Conservation (phyloP, 2,888 invertebrate genomes). For the Amphimallon solstitiale region DNA sequence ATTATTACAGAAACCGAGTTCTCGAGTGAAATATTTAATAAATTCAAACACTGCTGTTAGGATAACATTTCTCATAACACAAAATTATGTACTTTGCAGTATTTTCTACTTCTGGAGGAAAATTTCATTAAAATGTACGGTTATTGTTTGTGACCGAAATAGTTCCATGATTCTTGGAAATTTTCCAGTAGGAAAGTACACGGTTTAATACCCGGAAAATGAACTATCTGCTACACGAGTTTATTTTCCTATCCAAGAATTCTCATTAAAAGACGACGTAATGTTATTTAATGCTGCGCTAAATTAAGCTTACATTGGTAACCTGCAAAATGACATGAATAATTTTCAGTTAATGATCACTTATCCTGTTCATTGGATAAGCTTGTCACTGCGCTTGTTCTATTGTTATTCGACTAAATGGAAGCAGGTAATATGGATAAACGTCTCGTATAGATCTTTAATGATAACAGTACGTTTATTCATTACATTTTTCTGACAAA, state of each 20-base stretch:
- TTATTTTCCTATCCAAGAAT: slow-evolving; percentile 11
- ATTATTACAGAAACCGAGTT: no score
- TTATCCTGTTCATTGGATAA: slow-evolving; percentile 12
- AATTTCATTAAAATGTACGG: slow-evolving; percentile 4
- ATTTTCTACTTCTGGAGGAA: not conserved
- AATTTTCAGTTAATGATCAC: slow-evolving; percentile 10
- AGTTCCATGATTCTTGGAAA: slow-evolving; percentile 10
- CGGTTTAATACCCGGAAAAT: slow-evolving; percentile 9
- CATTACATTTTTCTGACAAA: no score
- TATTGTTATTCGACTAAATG: slow-evolving; percentile 5
- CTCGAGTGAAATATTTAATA: no score
- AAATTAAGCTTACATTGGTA: not conserved
- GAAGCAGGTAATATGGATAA: not conserved
- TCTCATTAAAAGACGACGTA: slow-evolving; percentile 10
- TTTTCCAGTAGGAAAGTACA: slow-evolving; percentile 1
- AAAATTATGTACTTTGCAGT: not conserved
- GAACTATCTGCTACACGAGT: slow-evolving; percentile 1
- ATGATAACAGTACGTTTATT: no score
- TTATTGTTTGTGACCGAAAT: slow-evolving; percentile 7
- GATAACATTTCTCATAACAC: no score
- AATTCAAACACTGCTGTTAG: no score
- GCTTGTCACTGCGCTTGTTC: not conserved
- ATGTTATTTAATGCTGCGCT: slow-evolving; percentile 1
- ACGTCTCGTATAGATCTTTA: not conserved
- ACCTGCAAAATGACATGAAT: slow-evolving; percentile 14